phyloP scores from a whole-genome alignment of 2,113 vertebrate species.

The Megalops atlanticus region DNA sequence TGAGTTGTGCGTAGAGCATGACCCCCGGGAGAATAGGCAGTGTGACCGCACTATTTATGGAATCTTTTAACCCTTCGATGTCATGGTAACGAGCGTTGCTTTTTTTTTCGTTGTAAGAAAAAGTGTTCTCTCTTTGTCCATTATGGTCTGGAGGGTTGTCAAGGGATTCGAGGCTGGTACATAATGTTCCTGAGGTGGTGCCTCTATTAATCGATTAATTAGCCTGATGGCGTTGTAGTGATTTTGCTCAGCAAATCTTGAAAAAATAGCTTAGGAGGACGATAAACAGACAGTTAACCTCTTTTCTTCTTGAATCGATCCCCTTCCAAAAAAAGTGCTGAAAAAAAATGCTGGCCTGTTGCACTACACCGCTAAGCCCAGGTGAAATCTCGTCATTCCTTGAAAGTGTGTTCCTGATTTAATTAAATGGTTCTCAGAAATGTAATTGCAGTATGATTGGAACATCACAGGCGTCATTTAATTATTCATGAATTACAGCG shows the following conservation, averaged over 20 bases:
- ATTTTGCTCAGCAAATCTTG: background rate
- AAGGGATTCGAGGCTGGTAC: background rate
- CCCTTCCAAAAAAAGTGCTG: background rate
- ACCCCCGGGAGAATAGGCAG: background rate
- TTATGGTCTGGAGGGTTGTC: background rate
- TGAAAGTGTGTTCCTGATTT: conserved; percentile 17
- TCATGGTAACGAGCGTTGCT: background rate
- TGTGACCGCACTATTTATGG: conserved; percentile 7
- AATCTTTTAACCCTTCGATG: conserved; percentile 9
- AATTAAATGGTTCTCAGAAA: conserved; percentile 29
- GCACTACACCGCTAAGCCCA: background rate
- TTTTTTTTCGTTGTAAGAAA: background rate
- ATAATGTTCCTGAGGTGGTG: conserved; percentile 9
- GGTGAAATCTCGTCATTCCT: conserved; percentile 12
- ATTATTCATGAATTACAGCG: conserved; percentile 27
- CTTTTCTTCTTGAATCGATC: background rate
- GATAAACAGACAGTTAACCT: background rate
- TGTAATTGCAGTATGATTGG: conserved; percentile 20
- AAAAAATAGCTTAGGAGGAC: background rate
- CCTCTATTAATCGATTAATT: background rate
- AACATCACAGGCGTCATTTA: conserved; percentile 29
- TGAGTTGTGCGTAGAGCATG: background rate
- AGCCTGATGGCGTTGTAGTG: background rate
- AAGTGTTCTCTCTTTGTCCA: background rate
- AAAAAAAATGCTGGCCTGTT: background rate